Percentiles rank a stretch among this genome's conserved stretches.
phyloP scores from a whole-genome alignment of 35 echinoderm and acorn worm genomes.

The Apostichopus japonicus region DNA sequence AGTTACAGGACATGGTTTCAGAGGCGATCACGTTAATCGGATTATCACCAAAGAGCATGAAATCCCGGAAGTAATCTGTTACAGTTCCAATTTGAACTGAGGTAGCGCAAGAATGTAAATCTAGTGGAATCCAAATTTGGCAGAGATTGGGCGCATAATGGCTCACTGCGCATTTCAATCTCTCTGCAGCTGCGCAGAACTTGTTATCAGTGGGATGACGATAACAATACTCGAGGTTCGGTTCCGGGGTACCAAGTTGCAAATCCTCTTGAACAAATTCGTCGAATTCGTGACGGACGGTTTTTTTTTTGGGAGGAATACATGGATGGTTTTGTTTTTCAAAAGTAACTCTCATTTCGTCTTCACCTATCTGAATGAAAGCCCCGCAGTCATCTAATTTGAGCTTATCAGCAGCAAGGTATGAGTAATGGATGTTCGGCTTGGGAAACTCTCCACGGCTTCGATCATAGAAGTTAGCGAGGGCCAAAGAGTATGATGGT shows the following conservation, averaged over 20 bases:
- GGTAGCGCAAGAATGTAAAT: neutral
- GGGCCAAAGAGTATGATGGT: neutral
- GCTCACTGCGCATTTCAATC: neutral
- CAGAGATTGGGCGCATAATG: neutral
- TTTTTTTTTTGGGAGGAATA: neutral
- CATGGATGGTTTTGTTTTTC: neutral
- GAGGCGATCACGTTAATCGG: neutral
- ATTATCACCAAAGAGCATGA: no score
- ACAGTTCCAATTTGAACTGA: neutral
- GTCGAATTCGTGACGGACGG: neutral
- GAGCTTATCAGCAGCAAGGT: neutral
- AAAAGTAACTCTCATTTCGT: constrained; percentile 8
- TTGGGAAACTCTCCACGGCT: neutral
- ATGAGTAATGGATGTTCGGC: neutral
- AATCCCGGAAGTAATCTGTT: no score
- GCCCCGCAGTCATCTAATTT: neutral
- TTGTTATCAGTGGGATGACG: neutral
- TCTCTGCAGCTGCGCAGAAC: neutral
- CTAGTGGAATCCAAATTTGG: neutral
- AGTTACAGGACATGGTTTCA: neutral
- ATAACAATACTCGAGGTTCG: constrained; percentile 4
- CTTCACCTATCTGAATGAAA: neutral
- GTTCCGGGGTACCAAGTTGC: constrained; percentile 7
- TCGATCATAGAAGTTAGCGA: neutral
- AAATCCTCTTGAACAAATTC: neutral